phyloP scores from a whole-genome alignment of 2,113 vertebrate genomes.

The Caranx ignobilis region DNA sequence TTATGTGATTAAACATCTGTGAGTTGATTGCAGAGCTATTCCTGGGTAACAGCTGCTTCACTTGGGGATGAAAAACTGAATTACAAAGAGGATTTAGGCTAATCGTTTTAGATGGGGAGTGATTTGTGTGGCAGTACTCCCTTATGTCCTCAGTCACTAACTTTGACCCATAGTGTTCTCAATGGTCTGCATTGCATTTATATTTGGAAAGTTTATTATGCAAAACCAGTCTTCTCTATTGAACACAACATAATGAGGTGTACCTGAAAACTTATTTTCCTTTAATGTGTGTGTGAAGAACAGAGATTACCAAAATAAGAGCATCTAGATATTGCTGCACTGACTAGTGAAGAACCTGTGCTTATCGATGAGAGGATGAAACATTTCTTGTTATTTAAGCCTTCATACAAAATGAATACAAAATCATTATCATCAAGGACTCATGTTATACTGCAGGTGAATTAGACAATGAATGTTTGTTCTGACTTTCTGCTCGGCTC shows the following conservation, averaged over 20 bases:
- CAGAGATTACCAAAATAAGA: constrained; percentile 19
- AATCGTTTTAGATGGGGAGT: constrained; percentile 54
- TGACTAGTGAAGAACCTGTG: constrained; percentile 20
- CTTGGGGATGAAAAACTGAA: constrained; percentile 43
- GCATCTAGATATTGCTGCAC: constrained; percentile 15
- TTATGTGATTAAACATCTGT: constrained; percentile 71
- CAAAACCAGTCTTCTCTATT: constrained; percentile 8
- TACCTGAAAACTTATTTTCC: constrained; percentile 2
- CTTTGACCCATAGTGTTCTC: constrained; percentile 31
- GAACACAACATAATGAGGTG: neutral
- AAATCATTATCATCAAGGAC: neutral
- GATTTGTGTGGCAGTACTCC: constrained; percentile 44
- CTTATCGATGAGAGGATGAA: neutral
- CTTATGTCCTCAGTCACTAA: constrained; percentile 18
- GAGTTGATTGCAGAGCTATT: constrained; percentile 72
- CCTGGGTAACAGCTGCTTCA: constrained; percentile 73
- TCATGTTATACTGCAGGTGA: neutral
- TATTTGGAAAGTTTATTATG: constrained; percentile 16
- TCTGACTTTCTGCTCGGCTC: neutral
- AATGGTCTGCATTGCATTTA: constrained; percentile 25
- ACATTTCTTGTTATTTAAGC: constrained; percentile 15
- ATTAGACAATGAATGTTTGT: too few species aligned
- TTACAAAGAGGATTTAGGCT: constrained; percentile 53
- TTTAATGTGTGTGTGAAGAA: neutral
- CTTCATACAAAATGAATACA: neutral